A percentile compares a stretch with the other conserved stretches of the same genome.
phyloP scores from a whole-genome alignment of 2,888 invertebrate species.

The Sinohyriopsis cumingii region DNA sequence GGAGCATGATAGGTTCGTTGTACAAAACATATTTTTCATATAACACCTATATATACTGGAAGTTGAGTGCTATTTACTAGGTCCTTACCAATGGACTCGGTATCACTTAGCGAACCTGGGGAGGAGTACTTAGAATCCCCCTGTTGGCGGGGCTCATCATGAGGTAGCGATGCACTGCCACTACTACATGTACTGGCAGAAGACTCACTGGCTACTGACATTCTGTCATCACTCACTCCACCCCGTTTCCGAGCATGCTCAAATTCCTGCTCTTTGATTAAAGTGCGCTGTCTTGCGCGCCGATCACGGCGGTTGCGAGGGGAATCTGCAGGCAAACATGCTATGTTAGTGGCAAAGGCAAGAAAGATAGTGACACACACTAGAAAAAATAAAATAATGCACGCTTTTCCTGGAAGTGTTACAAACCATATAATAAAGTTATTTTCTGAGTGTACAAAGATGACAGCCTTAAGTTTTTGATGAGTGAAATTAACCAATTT shows the following conservation, averaged over 20 bases:
- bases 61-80: neutral
- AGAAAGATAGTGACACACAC: constrained; percentile 2
- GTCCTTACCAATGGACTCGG: constrained; percentile 45
- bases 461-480: too few species aligned
- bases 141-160: constrained; percentile 17
- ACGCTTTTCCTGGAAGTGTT: neutral
- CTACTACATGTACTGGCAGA: constrained; percentile 54
- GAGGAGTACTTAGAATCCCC: constrained; percentile 44
- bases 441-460: neutral
- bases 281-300: constrained; percentile 54
- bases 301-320: constrained; percentile 47
- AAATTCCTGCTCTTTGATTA: constrained; percentile 58
- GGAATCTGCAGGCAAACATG: constrained; percentile 50
- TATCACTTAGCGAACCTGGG: constrained; percentile 50
- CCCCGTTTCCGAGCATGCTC: constrained; percentile 28
- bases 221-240: constrained; percentile 37
- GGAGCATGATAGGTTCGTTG: neutral
- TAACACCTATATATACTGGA: too few species aligned
- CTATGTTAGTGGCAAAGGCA: constrained; percentile 31
- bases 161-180: constrained; percentile 20
- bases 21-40: too few species aligned
- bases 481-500: too few species aligned
- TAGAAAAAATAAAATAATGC: neutral
- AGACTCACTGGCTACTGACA: constrained; percentile 51
- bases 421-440: neutral